Evolutionary conservation across 2,113 vertebrate species (phyloP), one percentile per base, ranked within the genome.

Genomic region (Petrocephalus zakoni): DNA sequence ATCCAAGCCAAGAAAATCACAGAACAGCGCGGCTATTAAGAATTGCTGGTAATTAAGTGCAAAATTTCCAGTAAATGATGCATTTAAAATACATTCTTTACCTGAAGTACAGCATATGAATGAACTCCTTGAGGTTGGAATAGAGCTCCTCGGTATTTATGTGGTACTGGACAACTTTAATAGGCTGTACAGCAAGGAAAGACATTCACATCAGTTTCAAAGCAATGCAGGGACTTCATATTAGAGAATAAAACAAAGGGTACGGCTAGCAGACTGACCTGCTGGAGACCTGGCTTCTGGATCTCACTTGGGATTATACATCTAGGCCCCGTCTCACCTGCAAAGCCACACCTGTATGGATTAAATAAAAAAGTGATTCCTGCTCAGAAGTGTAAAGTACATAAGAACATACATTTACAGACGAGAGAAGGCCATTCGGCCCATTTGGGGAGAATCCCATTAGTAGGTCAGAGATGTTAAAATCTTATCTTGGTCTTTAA

Each of bases 61-160:
- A 46, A 42, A 83, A 49, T n/a, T 55, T 13, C 11, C 17, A 68
- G n/a, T 49, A 46, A 83, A 46, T 17, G 19, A 49, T n/a, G 22
- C 46, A n/a, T n/a, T 22, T 83, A 56, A 15, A 83, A 7, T 2
- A 61, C 34, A 88, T n/a, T 78, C 21, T 51, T 93, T 90, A 99
- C 98, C 98, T 98, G 95, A 99, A 99, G 94, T 99, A 99, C 0
- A 99, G 94, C 91, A 96, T 97, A 90, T 99, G 98, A 93, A 99
- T 98, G 87, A 99, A 99, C 90, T 99, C 98, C 95, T 99, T 99
- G 91, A 99, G 96, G 87, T 97, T 97, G 1, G 96, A 96, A 93
- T 99, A 99, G 0, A 99, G 95, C 92, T 99, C 98, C 91, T 99
- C 98, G 89, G 98, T 99, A 90, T 99, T 99, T 92, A 99, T 98